phyloP scores from a whole-genome alignment of 2,113 vertebrate genomes.

The Centropristis striata region DNA sequence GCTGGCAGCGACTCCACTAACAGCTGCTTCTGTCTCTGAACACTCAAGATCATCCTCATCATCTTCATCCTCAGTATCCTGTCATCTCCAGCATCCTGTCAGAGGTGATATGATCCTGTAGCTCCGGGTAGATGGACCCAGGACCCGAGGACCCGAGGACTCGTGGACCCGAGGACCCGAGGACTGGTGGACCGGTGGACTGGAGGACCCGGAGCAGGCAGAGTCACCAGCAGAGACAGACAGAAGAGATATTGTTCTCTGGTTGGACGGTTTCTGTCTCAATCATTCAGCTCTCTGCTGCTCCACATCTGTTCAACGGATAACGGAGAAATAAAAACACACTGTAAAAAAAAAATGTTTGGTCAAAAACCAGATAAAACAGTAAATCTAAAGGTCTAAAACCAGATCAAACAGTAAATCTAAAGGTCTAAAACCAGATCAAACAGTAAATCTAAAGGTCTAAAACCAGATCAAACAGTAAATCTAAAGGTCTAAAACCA shows the following conservation, averaged over 20 bases:
- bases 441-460: no score
- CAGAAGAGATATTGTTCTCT: constrained; percentile 65
- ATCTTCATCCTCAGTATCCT: constrained; percentile 24
- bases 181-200: no score
- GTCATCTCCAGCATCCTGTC: constrained; percentile 47
- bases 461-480: no score
- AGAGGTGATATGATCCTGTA: constrained; percentile 46
- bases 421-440: no score
- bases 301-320: constrained; percentile 30
- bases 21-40: constrained; percentile 47
- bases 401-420: no score
- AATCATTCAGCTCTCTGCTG: constrained; percentile 9
- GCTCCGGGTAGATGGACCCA: constrained; percentile 45
- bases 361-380: no score
- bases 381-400: no score
- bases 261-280: constrained; percentile 19
- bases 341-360: no score
- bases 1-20: constrained; percentile 23
- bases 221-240: constrained; percentile 42
- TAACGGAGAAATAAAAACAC: constrained; percentile 3
- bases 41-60: constrained; percentile 25
- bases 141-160: no score
- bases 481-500: no score
- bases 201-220: no score
- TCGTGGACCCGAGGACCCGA: no score